phyloP scores from a whole-genome alignment of 2,113 vertebrate genomes.

The Menura novaehollandiae region DNA sequence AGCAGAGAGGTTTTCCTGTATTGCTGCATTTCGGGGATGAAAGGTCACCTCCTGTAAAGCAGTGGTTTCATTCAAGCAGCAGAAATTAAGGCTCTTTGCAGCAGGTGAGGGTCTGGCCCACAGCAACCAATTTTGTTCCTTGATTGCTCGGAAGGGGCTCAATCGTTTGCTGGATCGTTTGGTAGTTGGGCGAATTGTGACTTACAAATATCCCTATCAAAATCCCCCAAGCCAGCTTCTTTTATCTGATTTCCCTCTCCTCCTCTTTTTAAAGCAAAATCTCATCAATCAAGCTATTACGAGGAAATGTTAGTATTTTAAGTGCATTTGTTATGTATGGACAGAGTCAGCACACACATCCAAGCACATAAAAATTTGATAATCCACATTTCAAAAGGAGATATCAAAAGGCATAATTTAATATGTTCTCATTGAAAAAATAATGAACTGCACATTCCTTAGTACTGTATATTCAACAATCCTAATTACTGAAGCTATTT shows the following conservation, averaged over 20 bases:
- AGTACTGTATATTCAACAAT: neutral
- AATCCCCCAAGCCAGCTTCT: neutral
- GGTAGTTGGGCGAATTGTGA: neutral
- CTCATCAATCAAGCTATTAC: constrained; percentile 16
- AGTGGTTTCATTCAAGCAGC: neutral
- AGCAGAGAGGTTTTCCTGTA: neutral
- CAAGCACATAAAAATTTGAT: constrained; percentile 63
- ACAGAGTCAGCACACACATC: constrained; percentile 28
- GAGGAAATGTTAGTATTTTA: constrained; percentile 34
- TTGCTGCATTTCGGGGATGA: neutral
- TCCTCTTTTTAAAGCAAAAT: constrained; percentile 7
- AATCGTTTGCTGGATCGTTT: neutral
- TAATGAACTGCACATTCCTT: constrained; percentile 34
- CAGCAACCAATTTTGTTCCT: neutral
- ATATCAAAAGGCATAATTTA: constrained; percentile 71
- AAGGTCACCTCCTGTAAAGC: neutral
- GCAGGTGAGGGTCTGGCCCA: neutral
- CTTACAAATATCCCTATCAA: neutral
- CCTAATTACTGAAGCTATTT: constrained; percentile 54
- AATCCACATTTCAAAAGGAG: constrained; percentile 21
- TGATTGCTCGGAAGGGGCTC: constrained; percentile 22
- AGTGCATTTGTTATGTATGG: constrained; percentile 57
- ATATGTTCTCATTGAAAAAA: constrained; percentile 53
- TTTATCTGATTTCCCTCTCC: constrained; percentile 16
- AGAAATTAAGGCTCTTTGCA: neutral